Evolutionary conservation across 2,888 invertebrate species (phyloP).

Genomic region (Stegophylla sp.): DNA sequence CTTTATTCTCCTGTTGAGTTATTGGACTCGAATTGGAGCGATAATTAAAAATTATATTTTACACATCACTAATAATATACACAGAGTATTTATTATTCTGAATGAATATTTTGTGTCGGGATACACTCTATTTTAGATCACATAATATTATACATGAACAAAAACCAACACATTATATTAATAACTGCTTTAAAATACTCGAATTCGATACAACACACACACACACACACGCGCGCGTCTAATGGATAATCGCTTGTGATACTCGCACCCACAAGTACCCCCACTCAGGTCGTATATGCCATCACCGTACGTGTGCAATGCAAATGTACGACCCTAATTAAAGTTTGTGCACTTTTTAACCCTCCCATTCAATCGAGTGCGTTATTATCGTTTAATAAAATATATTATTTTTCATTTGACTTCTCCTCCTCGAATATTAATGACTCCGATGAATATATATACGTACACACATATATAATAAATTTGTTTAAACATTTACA

Average conservation of each 20-base stretch:
- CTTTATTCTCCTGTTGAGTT: too few relatives aligned
- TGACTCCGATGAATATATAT: not conserved
- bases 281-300: conserved; percentile 23
- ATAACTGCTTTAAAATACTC: too few relatives aligned
- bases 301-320: conserved; percentile 8
- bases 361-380: conserved; percentile 41
- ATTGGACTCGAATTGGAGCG: too few relatives aligned
- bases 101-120: too few relatives aligned
- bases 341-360: conserved; percentile 45
- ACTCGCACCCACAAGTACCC: conserved; percentile 31
- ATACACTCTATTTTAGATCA: too few relatives aligned
- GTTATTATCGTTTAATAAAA: conserved; percentile 42
- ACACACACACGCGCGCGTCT: too few relatives aligned
- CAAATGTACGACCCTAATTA: conserved; percentile 51
- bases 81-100: too few relatives aligned
- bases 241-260: conserved; percentile 18
- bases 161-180: too few relatives aligned
- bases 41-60: too few relatives aligned
- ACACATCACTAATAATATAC: too few relatives aligned
- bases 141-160: too few relatives aligned
- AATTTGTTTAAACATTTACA: conserved; percentile 14
- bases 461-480: too few relatives aligned
- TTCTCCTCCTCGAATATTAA: not conserved
- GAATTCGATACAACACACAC: conserved; percentile 50
- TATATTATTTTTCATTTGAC: conserved; percentile 40